Conservation (phyloP, 2,113 vertebrate species). For the Pluvianellus socialis region DNA sequence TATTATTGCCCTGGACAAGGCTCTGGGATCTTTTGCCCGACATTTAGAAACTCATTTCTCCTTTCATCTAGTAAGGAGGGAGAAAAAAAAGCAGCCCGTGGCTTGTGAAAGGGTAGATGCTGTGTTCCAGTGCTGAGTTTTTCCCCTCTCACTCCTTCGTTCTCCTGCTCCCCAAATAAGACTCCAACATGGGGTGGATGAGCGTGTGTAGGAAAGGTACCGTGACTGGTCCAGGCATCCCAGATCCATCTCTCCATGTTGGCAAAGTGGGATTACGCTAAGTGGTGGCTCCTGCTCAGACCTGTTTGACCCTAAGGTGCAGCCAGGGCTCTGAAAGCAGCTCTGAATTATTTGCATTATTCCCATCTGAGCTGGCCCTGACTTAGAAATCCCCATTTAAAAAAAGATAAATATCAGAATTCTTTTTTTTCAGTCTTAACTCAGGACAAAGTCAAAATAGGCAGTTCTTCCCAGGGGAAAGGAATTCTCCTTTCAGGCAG, state of each 20-base stretch:
- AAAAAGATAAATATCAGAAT: not conserved
- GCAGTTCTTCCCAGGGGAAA: not conserved
- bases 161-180: fast-evolving
- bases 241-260: fast-evolving
- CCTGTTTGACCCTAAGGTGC: not conserved
- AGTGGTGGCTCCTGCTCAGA: not conserved
- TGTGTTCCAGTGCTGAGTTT: not conserved
- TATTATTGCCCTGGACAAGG: fast-evolving
- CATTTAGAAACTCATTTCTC: not conserved
- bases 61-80: not conserved
- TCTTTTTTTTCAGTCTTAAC: not conserved
- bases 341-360: not conserved
- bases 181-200: not conserved
- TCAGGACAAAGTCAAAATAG: not conserved
- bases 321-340: not conserved
- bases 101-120: not conserved
- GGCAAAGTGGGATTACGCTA: not conserved
- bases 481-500: not conserved
- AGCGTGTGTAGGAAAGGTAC: not conserved
- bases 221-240: not conserved
- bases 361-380: not conserved
- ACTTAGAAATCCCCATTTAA: not conserved
- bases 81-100: not conserved
- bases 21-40: not conserved
- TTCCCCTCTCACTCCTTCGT: not conserved